A percentile compares a stretch with the other conserved stretches of the same genome.
These are phyloP conservation scores for Asteroscopus sphinx DNA, from an alignment of 2,888 invertebrate species.

Conservation along the genomic window DNA sequence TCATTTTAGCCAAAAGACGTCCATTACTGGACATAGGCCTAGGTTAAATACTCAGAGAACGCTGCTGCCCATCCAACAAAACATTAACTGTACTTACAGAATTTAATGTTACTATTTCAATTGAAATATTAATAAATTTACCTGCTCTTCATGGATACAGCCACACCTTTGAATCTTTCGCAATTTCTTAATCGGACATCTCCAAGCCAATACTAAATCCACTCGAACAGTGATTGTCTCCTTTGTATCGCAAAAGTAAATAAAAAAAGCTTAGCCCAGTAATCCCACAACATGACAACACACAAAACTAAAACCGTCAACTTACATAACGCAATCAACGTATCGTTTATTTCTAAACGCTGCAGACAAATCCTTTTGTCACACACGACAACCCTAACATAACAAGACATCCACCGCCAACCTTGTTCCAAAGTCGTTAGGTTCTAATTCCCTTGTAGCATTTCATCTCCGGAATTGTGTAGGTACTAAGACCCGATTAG, in stretches of 20 bases:
- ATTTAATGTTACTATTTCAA: too few species aligned
- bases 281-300: conserved; percentile 70
- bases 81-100: too few species aligned
- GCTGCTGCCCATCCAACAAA: too few species aligned
- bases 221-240: conserved; percentile 34
- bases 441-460: conserved; percentile 43
- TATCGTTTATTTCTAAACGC: conserved; percentile 85
- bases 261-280: conserved; percentile 60
- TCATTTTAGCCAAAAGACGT: too few species aligned
- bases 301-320: conserved; percentile 77
- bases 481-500: conserved; percentile 83
- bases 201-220: conserved; percentile 24
- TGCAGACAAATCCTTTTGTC: conserved; percentile 86
- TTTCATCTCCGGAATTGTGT: conserved; percentile 51
- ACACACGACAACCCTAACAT: conserved; percentile 71
- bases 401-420: conserved; percentile 11
- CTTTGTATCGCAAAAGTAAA: conserved; percentile 63
- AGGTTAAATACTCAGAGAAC: too few species aligned
- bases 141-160: conserved; percentile 1
- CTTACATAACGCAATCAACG: conserved; percentile 86
- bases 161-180: conserved; percentile 4
- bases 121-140: background rate
- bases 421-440: conserved; percentile 50
- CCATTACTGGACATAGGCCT: too few species aligned
- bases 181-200: conserved; percentile 32